These are phyloP conservation scores for Pinna nobilis DNA, from an alignment of 1,140 invertebrate genomes.

Conservation along the genomic window DNA sequence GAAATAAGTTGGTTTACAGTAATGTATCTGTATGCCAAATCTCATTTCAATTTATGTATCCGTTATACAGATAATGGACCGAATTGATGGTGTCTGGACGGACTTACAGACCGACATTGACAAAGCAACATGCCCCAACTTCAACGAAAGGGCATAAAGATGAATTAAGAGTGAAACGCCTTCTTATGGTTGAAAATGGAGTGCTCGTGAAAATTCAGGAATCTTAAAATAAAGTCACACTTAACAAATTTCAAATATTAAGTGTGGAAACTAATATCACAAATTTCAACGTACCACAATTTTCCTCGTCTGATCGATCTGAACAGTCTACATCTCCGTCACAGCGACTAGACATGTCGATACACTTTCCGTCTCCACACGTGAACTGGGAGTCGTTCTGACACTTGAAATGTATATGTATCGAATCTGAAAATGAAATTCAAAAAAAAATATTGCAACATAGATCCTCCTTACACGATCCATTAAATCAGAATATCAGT, in stretches of 20 bases:
- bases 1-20: no score
- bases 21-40: no score
- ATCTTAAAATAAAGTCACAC: background rate
- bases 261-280: background rate
- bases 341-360: slow-evolving; percentile 74
- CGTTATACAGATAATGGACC: no score
- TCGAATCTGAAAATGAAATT: background rate
- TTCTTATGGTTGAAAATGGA: background rate
- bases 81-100: no score
- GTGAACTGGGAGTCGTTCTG: slow-evolving; percentile 6
- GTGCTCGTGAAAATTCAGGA: background rate
- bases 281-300: slow-evolving; percentile 19
- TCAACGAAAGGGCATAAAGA: background rate
- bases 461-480: no score
- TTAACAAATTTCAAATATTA: background rate
- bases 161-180: background rate
- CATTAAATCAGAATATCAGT: no score
- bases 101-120: no score
- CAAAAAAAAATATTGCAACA: background rate
- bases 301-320: slow-evolving; percentile 54
- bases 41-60: no score
- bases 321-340: slow-evolving; percentile 76
- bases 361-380: slow-evolving; percentile 69
- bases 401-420: no score
- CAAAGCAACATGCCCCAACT: background rate